These are phyloP conservation scores for Nesometra sesokonis DNA, from an alignment of 35 echinoderm and acorn worm species.

Conservation along the genomic window DNA sequence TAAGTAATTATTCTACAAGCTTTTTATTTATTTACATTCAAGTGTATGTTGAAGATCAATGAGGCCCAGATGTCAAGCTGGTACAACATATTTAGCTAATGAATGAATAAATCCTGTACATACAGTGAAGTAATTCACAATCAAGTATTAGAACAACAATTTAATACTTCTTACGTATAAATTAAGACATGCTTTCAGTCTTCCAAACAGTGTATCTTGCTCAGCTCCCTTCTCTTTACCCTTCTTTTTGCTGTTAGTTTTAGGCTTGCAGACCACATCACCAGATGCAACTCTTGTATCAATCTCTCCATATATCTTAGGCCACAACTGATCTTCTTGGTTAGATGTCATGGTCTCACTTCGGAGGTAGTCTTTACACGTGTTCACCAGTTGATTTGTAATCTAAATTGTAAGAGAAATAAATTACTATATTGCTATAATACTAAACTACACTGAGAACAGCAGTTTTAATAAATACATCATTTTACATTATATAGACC, in stretches of 20 bases:
- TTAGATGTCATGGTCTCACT: constrained; percentile 36
- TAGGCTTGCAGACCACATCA: constrained; percentile 31
- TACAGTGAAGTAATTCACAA: neutral
- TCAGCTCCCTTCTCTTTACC: constrained; percentile 49
- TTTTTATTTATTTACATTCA: too few species aligned
- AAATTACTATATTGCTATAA: too few species aligned
- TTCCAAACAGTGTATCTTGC: constrained; percentile 73
- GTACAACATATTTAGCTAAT: too few species aligned
- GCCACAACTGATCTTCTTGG: constrained; percentile 78
- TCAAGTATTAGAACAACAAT: neutral
- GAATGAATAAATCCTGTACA: too few species aligned
- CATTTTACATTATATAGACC: too few species aligned
- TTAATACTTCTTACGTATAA: constrained; percentile 67
- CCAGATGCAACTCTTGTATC: constrained; percentile 39
- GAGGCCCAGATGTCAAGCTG: too few species aligned
- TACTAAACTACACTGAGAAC: too few species aligned
- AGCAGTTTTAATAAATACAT: too few species aligned
- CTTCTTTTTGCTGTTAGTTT: constrained; percentile 10
- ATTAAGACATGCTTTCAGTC: constrained; percentile 79
- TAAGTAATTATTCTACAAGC: too few species aligned
- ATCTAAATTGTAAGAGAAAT: constrained; percentile 21
- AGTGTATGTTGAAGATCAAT: too few species aligned
- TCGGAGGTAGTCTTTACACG: constrained; percentile 88
- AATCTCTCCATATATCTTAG: constrained; percentile 79
- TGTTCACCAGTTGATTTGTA: constrained; percentile 94